Percentiles rank a stretch among this genome's conserved stretches.
Evolutionary conservation across 2,113 vertebrate species (phyloP).

Genomic region (Chauna torquata): DNA sequence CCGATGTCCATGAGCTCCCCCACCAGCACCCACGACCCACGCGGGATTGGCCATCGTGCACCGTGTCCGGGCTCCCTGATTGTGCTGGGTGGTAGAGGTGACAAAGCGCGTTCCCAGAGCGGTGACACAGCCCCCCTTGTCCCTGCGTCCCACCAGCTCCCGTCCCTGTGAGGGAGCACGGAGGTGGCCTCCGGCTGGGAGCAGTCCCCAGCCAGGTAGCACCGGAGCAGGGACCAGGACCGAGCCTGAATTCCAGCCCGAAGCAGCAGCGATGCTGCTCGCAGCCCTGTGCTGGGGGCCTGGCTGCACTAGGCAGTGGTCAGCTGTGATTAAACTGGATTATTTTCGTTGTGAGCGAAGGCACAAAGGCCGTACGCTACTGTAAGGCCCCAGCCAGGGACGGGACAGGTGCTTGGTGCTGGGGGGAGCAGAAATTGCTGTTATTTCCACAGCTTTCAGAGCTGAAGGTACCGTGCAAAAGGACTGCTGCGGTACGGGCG

Average conservation of each 20-base stretch:
- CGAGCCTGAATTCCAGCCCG: neutral
- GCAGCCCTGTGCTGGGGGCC: neutral
- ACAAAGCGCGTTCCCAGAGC: too few species aligned
- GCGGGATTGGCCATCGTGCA: too few species aligned
- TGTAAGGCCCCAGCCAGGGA: fast-evolving
- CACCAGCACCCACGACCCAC: too few species aligned
- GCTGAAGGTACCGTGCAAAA: neutral
- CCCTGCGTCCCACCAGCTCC: too few species aligned
- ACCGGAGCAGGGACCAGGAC: neutral
- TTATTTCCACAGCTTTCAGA: neutral
- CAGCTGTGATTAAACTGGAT: fast-evolving
- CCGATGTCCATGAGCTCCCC: neutral
- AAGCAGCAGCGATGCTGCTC: neutral
- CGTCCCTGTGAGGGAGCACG: neutral
- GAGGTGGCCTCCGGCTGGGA: neutral
- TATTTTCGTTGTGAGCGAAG: neutral
- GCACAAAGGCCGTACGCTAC: too few species aligned
- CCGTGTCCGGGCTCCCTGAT: too few species aligned
- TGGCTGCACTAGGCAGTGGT: fast-evolving
- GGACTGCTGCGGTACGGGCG: fast-evolving
- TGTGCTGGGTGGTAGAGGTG: too few species aligned
- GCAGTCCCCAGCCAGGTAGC: neutral
- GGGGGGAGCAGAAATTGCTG: neutral
- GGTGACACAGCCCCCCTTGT: too few species aligned
- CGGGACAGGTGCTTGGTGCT: neutral